These are phyloP conservation scores for Selenia dentaria DNA, from an alignment of 2,888 invertebrate species.

Conservation along the genomic window DNA sequence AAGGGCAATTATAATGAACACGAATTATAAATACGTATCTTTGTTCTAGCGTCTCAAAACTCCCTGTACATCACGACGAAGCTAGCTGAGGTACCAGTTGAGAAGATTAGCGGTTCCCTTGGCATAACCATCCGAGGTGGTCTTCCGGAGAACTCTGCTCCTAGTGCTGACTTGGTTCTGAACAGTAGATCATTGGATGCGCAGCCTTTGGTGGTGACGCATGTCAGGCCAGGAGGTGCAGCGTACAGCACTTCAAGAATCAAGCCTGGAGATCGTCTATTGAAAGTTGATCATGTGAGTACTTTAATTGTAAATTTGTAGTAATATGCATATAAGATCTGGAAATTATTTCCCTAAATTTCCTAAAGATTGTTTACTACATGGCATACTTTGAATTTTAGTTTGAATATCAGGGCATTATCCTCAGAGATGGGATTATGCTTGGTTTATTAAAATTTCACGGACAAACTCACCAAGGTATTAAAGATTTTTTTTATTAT, in stretches of 20 bases:
- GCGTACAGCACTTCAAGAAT: constrained; percentile 96
- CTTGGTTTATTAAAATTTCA: too few relatives aligned
- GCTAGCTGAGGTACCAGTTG: constrained; percentile 91
- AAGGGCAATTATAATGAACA: too few relatives aligned
- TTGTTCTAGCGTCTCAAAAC: constrained; percentile 86
- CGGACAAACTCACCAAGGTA: too few relatives aligned
- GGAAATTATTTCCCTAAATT: too few relatives aligned
- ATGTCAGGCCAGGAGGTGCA: constrained; percentile 94
- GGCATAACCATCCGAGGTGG: constrained; percentile 95
- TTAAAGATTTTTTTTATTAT: too few relatives aligned
- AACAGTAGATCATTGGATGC: constrained; percentile 83
- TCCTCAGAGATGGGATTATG: too few relatives aligned
- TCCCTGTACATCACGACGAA: constrained; percentile 90
- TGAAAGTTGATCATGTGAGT: constrained; percentile 93
- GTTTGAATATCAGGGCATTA: too few relatives aligned
- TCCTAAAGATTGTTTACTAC: too few relatives aligned
- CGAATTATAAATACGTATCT: too few relatives aligned
- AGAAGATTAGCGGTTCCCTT: constrained; percentile 92
- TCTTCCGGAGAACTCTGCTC: constrained; percentile 82
- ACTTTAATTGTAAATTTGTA: too few relatives aligned
- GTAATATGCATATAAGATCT: too few relatives aligned
- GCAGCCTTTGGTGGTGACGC: constrained; percentile 94
- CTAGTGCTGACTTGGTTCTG: constrained; percentile 85
- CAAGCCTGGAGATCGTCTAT: constrained; percentile 94
- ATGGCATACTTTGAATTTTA: too few relatives aligned